Percentiles rank a stretch among this genome's conserved stretches.
These are phyloP conservation scores for Erpobdella octoculata DNA, from an alignment of 2,888 invertebrate genomes.

Conservation along the genomic window DNA sequence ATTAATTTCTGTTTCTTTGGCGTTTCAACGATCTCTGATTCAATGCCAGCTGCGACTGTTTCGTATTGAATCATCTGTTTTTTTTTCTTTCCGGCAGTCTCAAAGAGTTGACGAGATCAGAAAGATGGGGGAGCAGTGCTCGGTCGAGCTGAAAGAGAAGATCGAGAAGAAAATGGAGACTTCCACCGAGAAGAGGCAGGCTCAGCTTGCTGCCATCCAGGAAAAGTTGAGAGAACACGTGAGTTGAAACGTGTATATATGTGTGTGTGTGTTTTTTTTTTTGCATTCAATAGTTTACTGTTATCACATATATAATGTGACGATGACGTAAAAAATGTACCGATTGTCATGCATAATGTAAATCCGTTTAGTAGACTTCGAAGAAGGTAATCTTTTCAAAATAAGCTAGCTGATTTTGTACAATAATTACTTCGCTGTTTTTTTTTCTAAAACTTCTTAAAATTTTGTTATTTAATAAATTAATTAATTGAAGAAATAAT, in stretches of 20 bases:
- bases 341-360: too few species aligned
- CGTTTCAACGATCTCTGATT: too few species aligned
- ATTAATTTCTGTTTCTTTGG: too few species aligned
- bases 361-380: too few species aligned
- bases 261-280: too few species aligned
- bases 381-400: background rate
- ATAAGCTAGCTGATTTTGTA: background rate
- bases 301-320: too few species aligned
- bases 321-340: too few species aligned
- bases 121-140: slow-evolving; percentile 68
- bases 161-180: slow-evolving; percentile 61
- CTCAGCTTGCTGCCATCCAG: slow-evolving; percentile 80
- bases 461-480: background rate
- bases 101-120: slow-evolving; percentile 47
- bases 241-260: too few species aligned
- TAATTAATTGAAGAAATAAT: background rate
- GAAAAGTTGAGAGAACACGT: slow-evolving; percentile 85
- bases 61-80: too few species aligned
- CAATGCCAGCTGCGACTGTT: too few species aligned
- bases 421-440: background rate
- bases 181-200: slow-evolving; percentile 77
- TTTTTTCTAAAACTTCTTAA: background rate
- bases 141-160: slow-evolving; percentile 57
- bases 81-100: too few species aligned
- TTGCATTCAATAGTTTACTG: too few species aligned